These are phyloP conservation scores for Eulemur rufifrons DNA, from an alignment of 2,113 vertebrate genomes.

Conservation along the genomic window DNA sequence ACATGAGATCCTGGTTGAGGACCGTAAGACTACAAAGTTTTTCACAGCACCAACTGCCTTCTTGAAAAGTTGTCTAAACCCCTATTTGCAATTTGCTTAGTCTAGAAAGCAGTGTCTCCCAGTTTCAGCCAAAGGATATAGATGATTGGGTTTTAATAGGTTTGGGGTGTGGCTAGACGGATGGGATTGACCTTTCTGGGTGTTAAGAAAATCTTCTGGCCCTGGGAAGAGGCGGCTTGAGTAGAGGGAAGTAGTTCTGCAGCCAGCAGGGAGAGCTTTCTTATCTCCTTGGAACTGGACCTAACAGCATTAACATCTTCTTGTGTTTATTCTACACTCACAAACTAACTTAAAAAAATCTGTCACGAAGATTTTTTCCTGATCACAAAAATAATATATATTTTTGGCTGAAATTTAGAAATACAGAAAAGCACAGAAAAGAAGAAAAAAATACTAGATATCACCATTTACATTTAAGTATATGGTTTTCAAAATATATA, in stretches of 20 bases:
- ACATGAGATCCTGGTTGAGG: background rate
- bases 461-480: background rate
- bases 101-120: background rate
- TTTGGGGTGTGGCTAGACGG: too few relatives aligned
- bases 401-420: background rate
- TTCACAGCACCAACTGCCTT: background rate
- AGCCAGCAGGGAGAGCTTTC: accelerated
- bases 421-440: background rate
- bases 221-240: background rate
- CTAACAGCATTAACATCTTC: too few relatives aligned
- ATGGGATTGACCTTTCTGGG: background rate
- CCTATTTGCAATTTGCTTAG: background rate
- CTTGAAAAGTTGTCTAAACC: background rate
- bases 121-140: background rate
- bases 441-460: background rate
- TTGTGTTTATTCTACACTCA: background rate
- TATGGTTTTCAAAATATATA: background rate
- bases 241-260: too few relatives aligned
- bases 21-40: background rate
- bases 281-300: background rate
- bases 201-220: background rate
- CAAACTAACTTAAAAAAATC: background rate
- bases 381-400: background rate
- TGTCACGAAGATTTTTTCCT: background rate
- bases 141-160: background rate